Evolutionary conservation across 2,797 vertebrate species (phyloP), one percentile per base, ranked within the genome.

Genomic region (Cichlasoma orientale): DNA sequence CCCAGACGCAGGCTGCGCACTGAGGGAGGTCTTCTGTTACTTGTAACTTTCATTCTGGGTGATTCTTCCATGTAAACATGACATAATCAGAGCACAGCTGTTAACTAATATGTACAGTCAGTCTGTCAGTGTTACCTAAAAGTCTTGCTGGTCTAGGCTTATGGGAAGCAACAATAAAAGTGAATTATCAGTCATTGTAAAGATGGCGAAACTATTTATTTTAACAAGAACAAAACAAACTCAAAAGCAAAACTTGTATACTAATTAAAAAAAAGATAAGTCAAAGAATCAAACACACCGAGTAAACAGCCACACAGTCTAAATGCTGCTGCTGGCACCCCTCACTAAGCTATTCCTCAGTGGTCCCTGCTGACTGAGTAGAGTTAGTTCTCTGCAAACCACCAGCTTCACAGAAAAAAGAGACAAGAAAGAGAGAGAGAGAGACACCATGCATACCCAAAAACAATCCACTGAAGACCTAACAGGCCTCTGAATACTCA

Each of bases 61-160:
- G 13, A 14, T 44, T 47, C 16, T 47, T 3, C 27, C 7, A 47
- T 66, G 41, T 29, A 47, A 4, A 25, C 0, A 0, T 19, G 23
- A 3, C 23, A 66, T 27, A 47, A 47, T 66, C 41, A 29, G 23
- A 25, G 16, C 41, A 66, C 41, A 7, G 23, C 16, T 47, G 41
- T 47, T 66, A 47, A 29, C 23, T 50, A 1, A 2, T 29, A 41
- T 29, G 41, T 66, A 47, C 47, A 23, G 23, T 23, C 21, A 66
- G 47, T 66, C 11, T 66, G 5, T 47, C 61, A 19, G 19, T n/a
- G 23, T 66, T 27, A 27, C 16, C 41, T 47, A 50, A 66, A 66
- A 1, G 41, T 66, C 44, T 66, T 66, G 27, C 27, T 47, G 47
- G 61, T 44, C 0, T 25, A 0, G 61, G 16, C 14, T 19, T 29